These are phyloP conservation scores for Globicephala melas DNA, from an alignment of 2,113 vertebrate genomes.

Conservation along the genomic window DNA sequence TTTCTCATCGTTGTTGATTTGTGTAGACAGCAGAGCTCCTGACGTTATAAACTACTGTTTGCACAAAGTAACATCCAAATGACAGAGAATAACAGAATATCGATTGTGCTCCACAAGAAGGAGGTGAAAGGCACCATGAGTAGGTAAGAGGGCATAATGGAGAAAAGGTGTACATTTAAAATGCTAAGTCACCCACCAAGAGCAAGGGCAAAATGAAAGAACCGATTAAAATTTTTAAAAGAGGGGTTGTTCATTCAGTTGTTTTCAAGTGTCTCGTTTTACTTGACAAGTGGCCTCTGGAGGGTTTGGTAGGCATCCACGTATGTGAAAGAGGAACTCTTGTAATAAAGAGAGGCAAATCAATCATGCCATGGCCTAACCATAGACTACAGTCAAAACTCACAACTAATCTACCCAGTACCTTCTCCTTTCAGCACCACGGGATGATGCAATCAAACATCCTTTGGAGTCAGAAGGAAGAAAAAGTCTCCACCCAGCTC, in stretches of 20 bases:
- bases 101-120: constrained; percentile 3
- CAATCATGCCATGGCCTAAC: background rate
- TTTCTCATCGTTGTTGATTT: constrained; percentile 63
- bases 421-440: background rate
- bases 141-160: background rate
- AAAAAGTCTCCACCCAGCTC: background rate
- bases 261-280: constrained; percentile 19
- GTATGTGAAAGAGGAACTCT: background rate
- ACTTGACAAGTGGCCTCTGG: constrained; percentile 17
- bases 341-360: background rate
- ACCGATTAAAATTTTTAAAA: background rate
- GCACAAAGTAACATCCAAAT: constrained; percentile 58
- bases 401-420: background rate
- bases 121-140: background rate
- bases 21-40: constrained; percentile 60
- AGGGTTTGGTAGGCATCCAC: background rate
- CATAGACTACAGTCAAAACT: background rate
- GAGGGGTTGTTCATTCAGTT: background rate
- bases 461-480: background rate
- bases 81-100: constrained; percentile 42
- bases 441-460: background rate
- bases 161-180: constrained; percentile 6
- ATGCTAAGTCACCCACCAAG: background rate
- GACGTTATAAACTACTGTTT: background rate
- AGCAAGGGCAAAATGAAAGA: constrained; percentile 22